phyloP scores from a whole-genome alignment of 2,888 invertebrate species.

The Amphipyra tragopoginis region DNA sequence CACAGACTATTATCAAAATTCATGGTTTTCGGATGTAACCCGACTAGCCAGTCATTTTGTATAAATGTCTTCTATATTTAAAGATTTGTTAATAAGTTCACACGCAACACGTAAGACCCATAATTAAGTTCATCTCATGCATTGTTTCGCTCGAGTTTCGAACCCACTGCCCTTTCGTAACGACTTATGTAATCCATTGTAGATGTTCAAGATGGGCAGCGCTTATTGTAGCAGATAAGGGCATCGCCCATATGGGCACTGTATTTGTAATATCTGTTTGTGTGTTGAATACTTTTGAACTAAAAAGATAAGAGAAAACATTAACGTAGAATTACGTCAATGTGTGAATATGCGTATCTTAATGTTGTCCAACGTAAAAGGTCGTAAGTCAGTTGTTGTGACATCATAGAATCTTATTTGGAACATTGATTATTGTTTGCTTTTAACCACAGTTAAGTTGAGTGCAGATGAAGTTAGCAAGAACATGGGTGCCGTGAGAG shows the following conservation, averaged over 20 bases:
- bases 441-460: too few species aligned
- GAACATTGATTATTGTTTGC: too few species aligned
- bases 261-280: conserved; percentile 37
- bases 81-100: conserved; percentile 17
- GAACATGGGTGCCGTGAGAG: too few species aligned
- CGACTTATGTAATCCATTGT: conserved; percentile 36
- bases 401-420: too few species aligned
- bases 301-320: background rate
- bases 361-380: background rate
- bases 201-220: conserved; percentile 15
- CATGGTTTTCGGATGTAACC: too few species aligned
- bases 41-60: too few species aligned
- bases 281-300: conserved; percentile 6
- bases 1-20: too few species aligned
- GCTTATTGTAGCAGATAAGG: conserved; percentile 19
- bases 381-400: background rate
- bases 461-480: too few species aligned
- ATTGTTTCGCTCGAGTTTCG: conserved; percentile 45
- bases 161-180: conserved; percentile 40
- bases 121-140: conserved; percentile 40
- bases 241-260: conserved; percentile 29
- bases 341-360: background rate
- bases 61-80: conserved; percentile 2
- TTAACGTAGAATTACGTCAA: too few species aligned
- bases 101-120: conserved; percentile 23